Evolutionary conservation across 1,140 invertebrate species (phyloP).

Genomic region (Drosophila paulistorum): DNA sequence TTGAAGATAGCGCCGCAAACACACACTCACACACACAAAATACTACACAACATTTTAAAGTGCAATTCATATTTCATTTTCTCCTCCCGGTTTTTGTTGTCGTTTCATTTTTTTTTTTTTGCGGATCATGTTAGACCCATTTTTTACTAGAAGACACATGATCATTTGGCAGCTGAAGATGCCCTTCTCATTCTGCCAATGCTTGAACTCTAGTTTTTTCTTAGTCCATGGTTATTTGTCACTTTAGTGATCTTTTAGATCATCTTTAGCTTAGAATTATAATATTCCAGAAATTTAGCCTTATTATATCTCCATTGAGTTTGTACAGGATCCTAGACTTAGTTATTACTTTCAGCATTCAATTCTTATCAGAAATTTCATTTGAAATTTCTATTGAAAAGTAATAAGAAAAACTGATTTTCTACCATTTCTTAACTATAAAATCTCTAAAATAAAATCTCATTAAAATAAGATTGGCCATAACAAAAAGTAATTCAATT

Average conservation of each 20-base stretch:
- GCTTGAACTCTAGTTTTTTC: neutral
- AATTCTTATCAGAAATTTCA: too few species aligned
- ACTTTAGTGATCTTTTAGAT: neutral
- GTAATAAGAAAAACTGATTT: too few species aligned
- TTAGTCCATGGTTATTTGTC: neutral
- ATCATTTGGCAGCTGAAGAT: constrained; percentile 55
- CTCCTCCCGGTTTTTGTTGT: neutral
- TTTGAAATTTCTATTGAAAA: too few species aligned
- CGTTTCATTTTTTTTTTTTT: constrained; percentile 34
- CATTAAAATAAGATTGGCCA: too few species aligned
- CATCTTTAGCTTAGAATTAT: too few species aligned
- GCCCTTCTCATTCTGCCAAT: constrained; percentile 16
- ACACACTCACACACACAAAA: constrained; percentile 4
- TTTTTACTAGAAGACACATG: constrained; percentile 46
- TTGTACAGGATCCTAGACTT: too few species aligned
- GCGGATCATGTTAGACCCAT: constrained; percentile 65
- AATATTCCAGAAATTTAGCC: too few species aligned
- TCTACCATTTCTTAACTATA: too few species aligned
- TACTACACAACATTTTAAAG: constrained; percentile 31
- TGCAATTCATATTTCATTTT: constrained; percentile 76
- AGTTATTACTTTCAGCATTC: too few species aligned
- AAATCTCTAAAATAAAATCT: too few species aligned
- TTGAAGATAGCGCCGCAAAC: constrained; percentile 58
- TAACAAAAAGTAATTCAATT: too few species aligned
- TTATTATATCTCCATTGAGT: too few species aligned